These are phyloP conservation scores for Pyralis farinalis DNA, from an alignment of 2,888 invertebrate species.

Conservation along the genomic window DNA sequence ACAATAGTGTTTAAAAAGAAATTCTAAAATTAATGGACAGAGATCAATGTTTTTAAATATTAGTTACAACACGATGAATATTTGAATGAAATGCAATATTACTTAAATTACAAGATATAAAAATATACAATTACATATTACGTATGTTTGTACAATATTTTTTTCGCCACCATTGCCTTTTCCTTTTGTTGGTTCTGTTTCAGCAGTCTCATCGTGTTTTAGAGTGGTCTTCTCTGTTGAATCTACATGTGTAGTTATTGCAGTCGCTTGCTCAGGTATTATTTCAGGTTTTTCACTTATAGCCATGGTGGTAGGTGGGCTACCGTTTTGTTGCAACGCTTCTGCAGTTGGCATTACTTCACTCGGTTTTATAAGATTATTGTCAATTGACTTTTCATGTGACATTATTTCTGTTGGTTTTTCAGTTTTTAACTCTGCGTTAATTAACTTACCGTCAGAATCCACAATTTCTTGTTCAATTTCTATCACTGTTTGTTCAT, in stretches of 20 bases:
- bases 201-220: neutral
- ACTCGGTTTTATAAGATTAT: constrained; percentile 15
- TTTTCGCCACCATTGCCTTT: constrained; percentile 26
- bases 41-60: constrained; percentile 7
- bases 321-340: constrained; percentile 53
- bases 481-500: neutral
- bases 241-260: constrained; percentile 8
- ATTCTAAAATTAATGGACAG: constrained; percentile 7
- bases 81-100: constrained; percentile 1
- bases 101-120: neutral
- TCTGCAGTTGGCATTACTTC: constrained; percentile 50
- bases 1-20: neutral
- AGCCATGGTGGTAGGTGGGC: constrained; percentile 26
- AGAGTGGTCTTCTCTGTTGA: neutral
- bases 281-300: constrained; percentile 31
- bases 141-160: neutral
- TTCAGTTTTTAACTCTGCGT: neutral
- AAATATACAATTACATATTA: neutral
- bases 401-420: neutral
- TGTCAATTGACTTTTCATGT: constrained; percentile 7
- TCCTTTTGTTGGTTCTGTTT: constrained; percentile 15
- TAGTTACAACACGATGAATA: constrained; percentile 7
- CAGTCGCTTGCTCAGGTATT: constrained; percentile 20
- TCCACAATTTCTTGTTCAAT: neutral
- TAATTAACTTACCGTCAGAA: neutral